Evolutionary conservation across 2,113 vertebrate species (phyloP), one percentile per base, ranked within the genome.

Genomic region (Vanacampus margaritifer): DNA sequence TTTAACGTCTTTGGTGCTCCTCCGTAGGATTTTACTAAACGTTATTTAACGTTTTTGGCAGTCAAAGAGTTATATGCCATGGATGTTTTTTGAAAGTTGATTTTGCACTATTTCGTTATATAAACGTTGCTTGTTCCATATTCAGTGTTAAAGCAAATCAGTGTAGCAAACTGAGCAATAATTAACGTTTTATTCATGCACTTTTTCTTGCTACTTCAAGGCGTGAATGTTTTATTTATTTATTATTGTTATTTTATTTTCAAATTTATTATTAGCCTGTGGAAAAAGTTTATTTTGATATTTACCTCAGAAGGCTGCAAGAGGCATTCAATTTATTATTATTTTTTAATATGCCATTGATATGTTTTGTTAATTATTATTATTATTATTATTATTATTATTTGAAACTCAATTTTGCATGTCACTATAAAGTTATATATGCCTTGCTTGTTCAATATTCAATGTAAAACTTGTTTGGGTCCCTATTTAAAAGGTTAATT

Each of bases 401-500:
- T 48, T 48, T 19, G 14, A 16, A 48, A 48, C 45, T 48, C 16
- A 16, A 48, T 48, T 48, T 48, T 48, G 45, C 16, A 51, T 21
- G n/a, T 21, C n/a, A 51, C 50, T 51, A 23, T 51, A 23, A 51
- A 51, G 50, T 51, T 51, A 23, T 51, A 51, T 51, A 51, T 23
- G 50, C 50, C n/a, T 51, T 51, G 50, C 50, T 51, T 51, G 50
- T 51, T 51, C 50, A 51, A 51, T 51, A 24, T 51, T 51, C 21
- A 58, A 35, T 58, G 28, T 36, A 61, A 61, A 61, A 41, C 59
- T 61, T 41, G 19, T 61, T 61, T 61, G 59, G 19, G 21, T 61
- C 35, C 59, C 41, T 61, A 61, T 61, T n/a, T 61, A 61, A 61
- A 61, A 41, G 59, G 59, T 61, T 61, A 16, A 41, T 61, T 61